Evolutionary conservation across 2,113 vertebrate genomes (phyloP).

Genomic region (Dicentrarchus labrax): DNA sequence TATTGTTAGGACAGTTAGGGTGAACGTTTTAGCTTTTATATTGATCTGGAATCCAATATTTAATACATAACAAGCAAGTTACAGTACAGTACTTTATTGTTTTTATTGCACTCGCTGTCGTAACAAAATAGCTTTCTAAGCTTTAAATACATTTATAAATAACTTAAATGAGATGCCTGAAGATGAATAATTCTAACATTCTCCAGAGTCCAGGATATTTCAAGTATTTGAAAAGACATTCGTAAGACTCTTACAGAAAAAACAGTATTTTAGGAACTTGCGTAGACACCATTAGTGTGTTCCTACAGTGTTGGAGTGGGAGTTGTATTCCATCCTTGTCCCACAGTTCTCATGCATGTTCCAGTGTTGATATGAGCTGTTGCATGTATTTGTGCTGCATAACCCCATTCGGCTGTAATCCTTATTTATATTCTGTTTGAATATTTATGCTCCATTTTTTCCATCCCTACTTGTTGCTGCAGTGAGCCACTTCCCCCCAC

Average conservation of each 20-base stretch:
- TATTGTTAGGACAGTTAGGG: neutral
- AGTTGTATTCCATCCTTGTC: no score
- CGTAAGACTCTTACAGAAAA: neutral
- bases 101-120: neutral
- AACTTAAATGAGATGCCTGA: no score
- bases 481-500: neutral
- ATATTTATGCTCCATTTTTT: constrained; percentile 45
- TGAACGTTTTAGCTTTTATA: neutral
- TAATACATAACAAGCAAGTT: neutral
- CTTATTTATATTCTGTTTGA: constrained; percentile 47
- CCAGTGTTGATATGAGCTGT: neutral
- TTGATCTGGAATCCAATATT: neutral
- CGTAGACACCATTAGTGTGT: neutral
- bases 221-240: neutral
- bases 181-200: no score
- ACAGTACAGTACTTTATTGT: neutral
- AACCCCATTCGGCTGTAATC: neutral
- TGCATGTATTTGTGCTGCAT: constrained; percentile 23
- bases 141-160: neutral
- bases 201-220: no score
- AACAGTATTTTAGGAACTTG: neutral
- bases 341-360: neutral
- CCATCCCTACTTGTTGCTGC: constrained; percentile 48
- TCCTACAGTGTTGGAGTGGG: no score
- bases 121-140: neutral